A percentile compares a stretch with the other conserved stretches of the same genome.
phyloP scores from a whole-genome alignment of 2,113 vertebrate species.

The Xiphophorus couchianus region DNA sequence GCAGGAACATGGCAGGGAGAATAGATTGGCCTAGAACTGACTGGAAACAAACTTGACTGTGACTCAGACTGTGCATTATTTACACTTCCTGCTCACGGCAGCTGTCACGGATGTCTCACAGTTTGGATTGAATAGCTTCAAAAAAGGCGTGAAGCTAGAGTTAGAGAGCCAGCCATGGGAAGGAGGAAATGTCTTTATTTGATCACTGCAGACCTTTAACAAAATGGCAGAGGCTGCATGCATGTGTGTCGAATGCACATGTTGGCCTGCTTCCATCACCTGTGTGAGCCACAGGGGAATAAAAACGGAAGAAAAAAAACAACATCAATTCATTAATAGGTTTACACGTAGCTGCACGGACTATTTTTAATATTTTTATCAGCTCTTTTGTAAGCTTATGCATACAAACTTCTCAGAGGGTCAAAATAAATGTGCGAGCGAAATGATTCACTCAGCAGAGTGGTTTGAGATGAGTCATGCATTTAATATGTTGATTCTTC shows the following conservation, averaged over 20 bases:
- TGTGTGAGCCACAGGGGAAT: neutral
- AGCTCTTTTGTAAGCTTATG: neutral
- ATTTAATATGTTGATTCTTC: neutral
- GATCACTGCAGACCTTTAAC: slow-evolving; percentile 21
- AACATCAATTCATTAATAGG: neutral
- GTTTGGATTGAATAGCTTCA: slow-evolving; percentile 57
- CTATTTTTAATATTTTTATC: neutral
- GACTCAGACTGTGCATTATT: slow-evolving; percentile 70
- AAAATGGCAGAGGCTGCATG: slow-evolving; percentile 4
- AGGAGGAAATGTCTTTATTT: slow-evolving; percentile 14
- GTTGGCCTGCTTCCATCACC: neutral
- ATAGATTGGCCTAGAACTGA: slow-evolving; percentile 56
- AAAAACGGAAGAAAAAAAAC: neutral
- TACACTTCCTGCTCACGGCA: slow-evolving; percentile 65
- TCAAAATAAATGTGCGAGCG: neutral
- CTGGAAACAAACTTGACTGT: slow-evolving; percentile 48
- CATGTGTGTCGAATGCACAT: neutral
- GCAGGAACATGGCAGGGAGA: slow-evolving; percentile 37
- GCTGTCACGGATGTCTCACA: slow-evolving; percentile 67
- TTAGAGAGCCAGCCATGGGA: slow-evolving; percentile 27
- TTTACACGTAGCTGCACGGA: neutral
- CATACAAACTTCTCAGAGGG: neutral
- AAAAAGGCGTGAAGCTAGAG: slow-evolving; percentile 56
- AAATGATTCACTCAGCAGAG: neutral
- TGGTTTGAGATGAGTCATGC: neutral